Percentiles rank a stretch among this genome's conserved stretches.
phyloP scores from a whole-genome alignment of 2,113 vertebrate genomes.

The Sylvietta virens region DNA sequence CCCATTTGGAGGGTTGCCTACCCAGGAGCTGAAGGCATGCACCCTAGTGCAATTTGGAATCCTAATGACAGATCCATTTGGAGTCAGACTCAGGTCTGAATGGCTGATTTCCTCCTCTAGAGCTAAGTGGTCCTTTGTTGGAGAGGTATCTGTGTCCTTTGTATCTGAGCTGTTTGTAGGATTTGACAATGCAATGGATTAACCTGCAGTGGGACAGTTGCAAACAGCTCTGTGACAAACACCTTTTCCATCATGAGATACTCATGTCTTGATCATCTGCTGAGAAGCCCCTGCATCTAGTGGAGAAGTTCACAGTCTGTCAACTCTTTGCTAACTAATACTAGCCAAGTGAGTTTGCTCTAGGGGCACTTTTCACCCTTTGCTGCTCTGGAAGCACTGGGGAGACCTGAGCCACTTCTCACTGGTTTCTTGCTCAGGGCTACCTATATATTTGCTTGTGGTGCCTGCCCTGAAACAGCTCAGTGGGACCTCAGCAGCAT shows the following conservation, averaged over 20 bases:
- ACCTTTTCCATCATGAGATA: not conserved
- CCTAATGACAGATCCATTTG: not conserved
- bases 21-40: not conserved
- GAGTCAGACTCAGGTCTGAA: not conserved
- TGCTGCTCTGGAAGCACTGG: not conserved
- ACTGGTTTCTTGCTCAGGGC: not conserved
- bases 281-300: not conserved
- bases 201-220: not conserved
- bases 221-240: not conserved
- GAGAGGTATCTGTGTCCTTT: no score
- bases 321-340: not conserved
- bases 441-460: not conserved
- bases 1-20: not conserved
- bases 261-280: not conserved
- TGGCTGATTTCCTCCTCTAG: not conserved
- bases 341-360: not conserved
- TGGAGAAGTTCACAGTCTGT: not conserved
- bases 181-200: not conserved
- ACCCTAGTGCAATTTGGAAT: not conserved
- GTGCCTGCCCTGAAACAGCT: not conserved
- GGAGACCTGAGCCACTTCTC: not conserved
- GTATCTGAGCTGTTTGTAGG: not conserved
- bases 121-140: not conserved
- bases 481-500: not conserved
- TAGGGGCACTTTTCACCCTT: not conserved